Base-by-base conservation (phyloP, 2,113 vertebrate species). In the Eleginops maclovinus region DNA sequence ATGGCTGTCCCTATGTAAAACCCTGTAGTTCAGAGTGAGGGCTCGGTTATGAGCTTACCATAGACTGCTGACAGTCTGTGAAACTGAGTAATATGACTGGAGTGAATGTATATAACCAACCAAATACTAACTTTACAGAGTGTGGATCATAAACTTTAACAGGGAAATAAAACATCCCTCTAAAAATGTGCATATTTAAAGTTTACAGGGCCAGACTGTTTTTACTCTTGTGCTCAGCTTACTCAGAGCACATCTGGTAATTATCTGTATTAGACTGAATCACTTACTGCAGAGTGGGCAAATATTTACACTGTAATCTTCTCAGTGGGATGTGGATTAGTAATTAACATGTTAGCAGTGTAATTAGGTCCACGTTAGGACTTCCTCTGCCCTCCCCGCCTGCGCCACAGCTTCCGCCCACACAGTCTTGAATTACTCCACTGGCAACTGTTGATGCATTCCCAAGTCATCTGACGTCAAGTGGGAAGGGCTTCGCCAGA, bases 391-490 rank as follows among this genome's bases (percentile, higher is more conserved):
- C 70, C 10, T 5, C 65, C 53, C 73, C 41, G 36, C 64, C 69
- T 31, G 75, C 82, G 21, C 79, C 79, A 0, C 66, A 22, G 49
- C 84, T 89, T 91, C 90, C 92, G 79, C 90, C 90, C 91, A 75
- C 88, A 1, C 81, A 40, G 82, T 83, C 81, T 75, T 86, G 86
- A 91, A 81, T 89, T 81, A 86, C 87, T 91, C 89, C 84, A 83
- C 82, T 43, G 84, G 82, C 91, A 91, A 82, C 91, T 88, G 90
- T 85, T 85, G 80, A 89, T 84, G 86, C 86, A 77, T 90, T 88
- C 89, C 81, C 83, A 50, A 68, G 71, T 72, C 82, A 77, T 56
- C 47, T 94, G 94, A 95, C 93, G 93, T 91, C 77, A 88, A 26
- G 90, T 85, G 88, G 94, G 92, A 41, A 63, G 94, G 89, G 83